Evolutionary conservation across 2,113 vertebrate species (phyloP).

Genomic region (Chrysochloris asiatica): DNA sequence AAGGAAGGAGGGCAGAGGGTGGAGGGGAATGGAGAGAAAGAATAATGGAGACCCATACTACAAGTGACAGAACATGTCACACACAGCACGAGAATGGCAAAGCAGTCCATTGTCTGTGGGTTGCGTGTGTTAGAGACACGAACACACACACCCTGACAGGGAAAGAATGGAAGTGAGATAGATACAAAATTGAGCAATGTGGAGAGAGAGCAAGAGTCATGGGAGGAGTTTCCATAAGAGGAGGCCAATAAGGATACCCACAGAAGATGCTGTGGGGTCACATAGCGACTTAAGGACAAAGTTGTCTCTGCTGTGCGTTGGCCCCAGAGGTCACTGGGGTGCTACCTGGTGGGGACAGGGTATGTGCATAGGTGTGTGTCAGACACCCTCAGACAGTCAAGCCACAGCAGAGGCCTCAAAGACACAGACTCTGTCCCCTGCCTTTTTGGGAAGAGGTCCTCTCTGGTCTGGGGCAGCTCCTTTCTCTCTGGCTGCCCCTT

Average conservation of each 20-base stretch:
- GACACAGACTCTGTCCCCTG: neutral
- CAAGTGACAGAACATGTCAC: neutral
- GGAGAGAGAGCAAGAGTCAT: neutral
- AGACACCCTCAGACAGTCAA: neutral
- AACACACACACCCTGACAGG: neutral
- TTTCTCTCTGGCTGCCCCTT: neutral
- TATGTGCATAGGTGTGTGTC: no score
- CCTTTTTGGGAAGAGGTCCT: neutral
- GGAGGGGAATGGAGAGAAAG: neutral
- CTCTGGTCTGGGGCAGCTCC: neutral
- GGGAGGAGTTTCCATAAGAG: neutral
- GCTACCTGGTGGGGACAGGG: no score
- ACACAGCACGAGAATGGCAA: neutral
- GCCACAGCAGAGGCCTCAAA: neutral
- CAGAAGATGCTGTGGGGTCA: neutral
- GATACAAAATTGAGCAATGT: neutral
- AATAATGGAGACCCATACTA: neutral
- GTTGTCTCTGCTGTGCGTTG: accelerated
- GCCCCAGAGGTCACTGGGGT: neutral
- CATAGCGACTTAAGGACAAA: accelerated
- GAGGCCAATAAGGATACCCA: neutral
- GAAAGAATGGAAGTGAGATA: neutral
- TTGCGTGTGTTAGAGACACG: neutral
- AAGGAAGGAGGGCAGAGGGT: neutral
- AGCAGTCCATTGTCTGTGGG: neutral